Evolutionary conservation across 1,140 invertebrate species (phyloP), one percentile per base, ranked within the genome.

Genomic region (Bombus terrestris): DNA sequence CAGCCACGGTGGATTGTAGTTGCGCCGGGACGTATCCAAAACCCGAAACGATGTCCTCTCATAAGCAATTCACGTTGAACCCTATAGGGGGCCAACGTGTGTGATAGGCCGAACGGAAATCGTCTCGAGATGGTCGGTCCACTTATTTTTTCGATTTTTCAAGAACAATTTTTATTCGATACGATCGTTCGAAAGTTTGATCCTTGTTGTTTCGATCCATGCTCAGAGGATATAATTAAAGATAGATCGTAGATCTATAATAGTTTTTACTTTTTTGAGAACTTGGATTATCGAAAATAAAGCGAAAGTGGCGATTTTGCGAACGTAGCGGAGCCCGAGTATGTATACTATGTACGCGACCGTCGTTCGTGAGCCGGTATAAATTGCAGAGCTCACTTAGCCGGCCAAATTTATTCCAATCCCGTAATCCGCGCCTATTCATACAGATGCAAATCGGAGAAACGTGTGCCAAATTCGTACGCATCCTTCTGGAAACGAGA

Each of bases 401-500:
- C 87, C 85, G 78, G 85, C 85, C 90, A 91, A 91, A 91, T 91
- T 91, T 91, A 91, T 91, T 91, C 90, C 90, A 91, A 90, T 91
- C 90, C 90, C 89, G 89, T 91, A 91, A 91, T 91, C 90, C 89
- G 89, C 90, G 90, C 89, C 90, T 91, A 91, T 91, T 91, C 90
- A 91, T 90, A 90, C 90, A 91, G 90, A 91, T 91, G 90, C 90
- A 89, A 91, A 91, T 91, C 88, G 86, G 85, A 91, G 90, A 89
- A 91, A 91, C 90, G 90, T 91, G 90, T 91, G 89, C 90, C 90
- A 91, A 91, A 91, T 91, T 89, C 90, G 88, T 91, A 91, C 90
- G 90, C 90, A 91, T 91, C 85, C 88, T 89, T 91, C 88, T 86
- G 83, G 90, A 89, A 89, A 89, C 88, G 86, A 89, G 88, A 91